Evolutionary conservation across 1,140 invertebrate species (phyloP), one percentile per base, ranked within the genome.

Genomic region (Riptortus pedestris): DNA sequence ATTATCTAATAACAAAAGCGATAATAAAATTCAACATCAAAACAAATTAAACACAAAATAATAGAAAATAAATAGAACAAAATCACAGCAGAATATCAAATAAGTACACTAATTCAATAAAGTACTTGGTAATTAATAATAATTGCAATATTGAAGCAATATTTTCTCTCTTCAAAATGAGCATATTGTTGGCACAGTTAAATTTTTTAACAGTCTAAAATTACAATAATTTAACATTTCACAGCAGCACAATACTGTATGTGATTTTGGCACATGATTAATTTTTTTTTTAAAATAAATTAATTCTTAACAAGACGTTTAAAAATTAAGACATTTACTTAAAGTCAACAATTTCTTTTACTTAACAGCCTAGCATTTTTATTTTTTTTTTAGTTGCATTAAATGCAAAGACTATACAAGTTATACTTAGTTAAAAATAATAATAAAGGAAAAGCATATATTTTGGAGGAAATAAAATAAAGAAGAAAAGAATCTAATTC

Each of bases 101-200:
- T 59, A 59, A 59, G 31, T 59, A 27, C 57, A 22, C 31, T 24
- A 55, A 55, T 59, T 59, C 33, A 31, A 59, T 43, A 52, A 65
- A 65, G 64, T 65, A 65, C 64, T 51, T 51, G 22, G n/a, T n/a
- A n/a, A n/a, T 38, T 64, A 58, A 43, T 31, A 22, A 57, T 58
- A 60, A 26, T 64, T 48, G 43, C 58, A 65, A 33, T 57, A 64
- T 64, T 64, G 48, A 58, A 57, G 43, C 43, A 51, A 47, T 62
- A 24, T 28, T 27, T 63, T 64, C n/a, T 58, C 47, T 43, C 51
- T 5, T 38, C 31, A 38, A 64, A 48, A 65, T 65, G 64, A 65
- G 64, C 64, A 65, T 65, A 61, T 55, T 51, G 58, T 65, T 65
- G 64, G 64, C 64, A 65, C 64, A 60, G 47, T 48, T 59, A 57